Base-by-base conservation (phyloP, 2,888 invertebrate genomes). In the Drosophila phalerata region DNA sequence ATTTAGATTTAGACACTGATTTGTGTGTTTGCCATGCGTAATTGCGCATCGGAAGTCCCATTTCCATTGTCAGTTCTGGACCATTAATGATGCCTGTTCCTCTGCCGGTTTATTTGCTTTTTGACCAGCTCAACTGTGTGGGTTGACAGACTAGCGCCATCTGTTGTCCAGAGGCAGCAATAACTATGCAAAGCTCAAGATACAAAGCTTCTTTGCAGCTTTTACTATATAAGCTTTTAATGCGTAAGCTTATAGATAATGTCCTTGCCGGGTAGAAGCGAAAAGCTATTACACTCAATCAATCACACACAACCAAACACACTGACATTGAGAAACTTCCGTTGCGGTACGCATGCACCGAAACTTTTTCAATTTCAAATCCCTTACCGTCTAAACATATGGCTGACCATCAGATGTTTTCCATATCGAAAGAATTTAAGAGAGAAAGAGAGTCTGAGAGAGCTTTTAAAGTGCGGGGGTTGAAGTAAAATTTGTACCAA, bases 21-120 rank as follows among this genome's bases (percentile, higher is more conserved):
- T 85, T 88, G 48, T 63, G 70, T 71, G 88, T 85, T 85, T 89
- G 88, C 75, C 66, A 89, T 77, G 75, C 73, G 69, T 85, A 83
- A 88, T 85, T 89, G 84, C 77, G 40, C 65, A 87, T 56, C 85
- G 85, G 80, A 85, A 87, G 73, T 82, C 74, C 72, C 77, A 55
- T 51, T 56, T 32, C 43, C 22, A 56, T 15, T 22, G 42, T 5
- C 55, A 19, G 28, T 30, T 37, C 67, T 52, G 53, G 57, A 45
- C 58, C 72, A 74, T 83, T 88, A 85, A 87, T 79, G 72, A 75
- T 77, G 78, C 70, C 58, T 56, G 49, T 65, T 56, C 38, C 28
- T 28, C 28, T 28, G 28, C 5, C 28, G 61, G 38, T 43, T 62
- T 80, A 58, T 65, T 85, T 61, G 32, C 38, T 13, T 66, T 47